These are phyloP conservation scores for Diadromus collaris DNA, from an alignment of 2,888 invertebrate genomes.

Conservation along the genomic window DNA sequence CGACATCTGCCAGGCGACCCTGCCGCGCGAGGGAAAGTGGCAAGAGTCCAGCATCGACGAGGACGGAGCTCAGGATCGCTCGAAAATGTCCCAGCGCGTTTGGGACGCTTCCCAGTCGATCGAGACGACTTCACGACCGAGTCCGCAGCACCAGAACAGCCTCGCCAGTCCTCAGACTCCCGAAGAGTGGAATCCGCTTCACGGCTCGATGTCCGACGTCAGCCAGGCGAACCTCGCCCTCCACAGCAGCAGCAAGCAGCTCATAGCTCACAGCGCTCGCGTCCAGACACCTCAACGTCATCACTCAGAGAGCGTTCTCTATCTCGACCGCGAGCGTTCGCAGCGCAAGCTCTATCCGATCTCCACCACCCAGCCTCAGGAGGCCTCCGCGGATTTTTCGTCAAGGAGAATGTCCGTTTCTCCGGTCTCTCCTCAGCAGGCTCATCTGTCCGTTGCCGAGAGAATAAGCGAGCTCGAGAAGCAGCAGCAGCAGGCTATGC, in stretches of 20 bases:
- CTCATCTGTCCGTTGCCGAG: slow-evolving; percentile 81
- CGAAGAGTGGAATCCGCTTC: slow-evolving; percentile 71
- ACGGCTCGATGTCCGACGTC: slow-evolving; percentile 76
- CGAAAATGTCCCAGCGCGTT: slow-evolving; percentile 61
- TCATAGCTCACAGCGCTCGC: slow-evolving; percentile 89
- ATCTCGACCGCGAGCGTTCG: slow-evolving; percentile 83
- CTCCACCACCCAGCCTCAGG: slow-evolving; percentile 84
- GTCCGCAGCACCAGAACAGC: slow-evolving; percentile 68
- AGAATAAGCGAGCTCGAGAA: slow-evolving; percentile 81
- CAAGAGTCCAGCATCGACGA: slow-evolving; percentile 74
- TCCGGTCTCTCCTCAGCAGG: slow-evolving; percentile 77
- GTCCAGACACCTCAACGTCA: slow-evolving; percentile 90
- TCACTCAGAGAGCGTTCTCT: slow-evolving; percentile 89
- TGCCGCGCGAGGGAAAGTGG: slow-evolving; percentile 71
- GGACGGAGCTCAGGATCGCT: slow-evolving; percentile 58
- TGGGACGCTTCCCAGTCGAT: slow-evolving; percentile 66
- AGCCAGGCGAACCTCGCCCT: slow-evolving; percentile 70
- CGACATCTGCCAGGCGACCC: slow-evolving; percentile 66
- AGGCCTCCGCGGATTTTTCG: slow-evolving; percentile 53
- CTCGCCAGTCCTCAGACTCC: slow-evolving; percentile 62
- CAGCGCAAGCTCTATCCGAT: slow-evolving; percentile 86
- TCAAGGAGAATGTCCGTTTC: slow-evolving; percentile 67
- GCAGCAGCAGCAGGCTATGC: slow-evolving; percentile 80
- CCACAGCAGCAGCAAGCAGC: slow-evolving; percentile 80
- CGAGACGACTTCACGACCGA: slow-evolving; percentile 63